Evolutionary conservation across 1,140 invertebrate species (phyloP), one percentile per base, ranked within the genome.

Genomic region (Drosophila mayri): DNA sequence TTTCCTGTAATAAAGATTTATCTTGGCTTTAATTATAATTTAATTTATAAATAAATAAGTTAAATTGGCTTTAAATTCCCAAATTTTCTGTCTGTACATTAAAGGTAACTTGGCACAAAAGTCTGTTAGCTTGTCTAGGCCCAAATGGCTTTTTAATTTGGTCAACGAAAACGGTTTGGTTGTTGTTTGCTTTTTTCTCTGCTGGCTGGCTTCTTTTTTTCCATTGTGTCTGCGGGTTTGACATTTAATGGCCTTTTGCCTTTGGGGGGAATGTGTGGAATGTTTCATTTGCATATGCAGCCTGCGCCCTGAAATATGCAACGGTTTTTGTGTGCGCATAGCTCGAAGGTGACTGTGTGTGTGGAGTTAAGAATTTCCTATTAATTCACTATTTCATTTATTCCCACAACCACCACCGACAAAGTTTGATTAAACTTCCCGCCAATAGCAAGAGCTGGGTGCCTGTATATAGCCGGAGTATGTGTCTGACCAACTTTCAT

Each of bases 361-460:
- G 46, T 30, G 32, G 55, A 32, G 61, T 32, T 47, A 22, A 18
- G 68, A 72, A 72, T 49, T 60, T 72, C 54, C 25, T 71, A 73
- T 73, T 73, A 73, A 60, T 72, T 71, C 44, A 49, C 41, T 72
- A 50, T 49, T 73, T 60, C 43, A 70, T 70, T 71, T 38, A 47
- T 38, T 49, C 25, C 38, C 30, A 32, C 22, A 28, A 59, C 37
- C 30, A 22, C 37, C 35, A 55, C n/a, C 18, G 64, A 22, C 46
- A 22, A 81, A 84, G 63, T 87, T 87, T 87, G 83, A 87, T 87
- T 88, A 87, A 88, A 84, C 80, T 88, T 83, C 65, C 46, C 58
- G 62, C 71, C 80, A 83, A 79, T 83, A 61, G 66, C 62, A 64
- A 67, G 59, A 71, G 59, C 72, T 50, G 11, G 35, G 18, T 35